Evolutionary conservation across 2,113 vertebrate genomes (phyloP), one percentile per base, ranked within the genome.

Genomic region (Odontesthes bonariensis): DNA sequence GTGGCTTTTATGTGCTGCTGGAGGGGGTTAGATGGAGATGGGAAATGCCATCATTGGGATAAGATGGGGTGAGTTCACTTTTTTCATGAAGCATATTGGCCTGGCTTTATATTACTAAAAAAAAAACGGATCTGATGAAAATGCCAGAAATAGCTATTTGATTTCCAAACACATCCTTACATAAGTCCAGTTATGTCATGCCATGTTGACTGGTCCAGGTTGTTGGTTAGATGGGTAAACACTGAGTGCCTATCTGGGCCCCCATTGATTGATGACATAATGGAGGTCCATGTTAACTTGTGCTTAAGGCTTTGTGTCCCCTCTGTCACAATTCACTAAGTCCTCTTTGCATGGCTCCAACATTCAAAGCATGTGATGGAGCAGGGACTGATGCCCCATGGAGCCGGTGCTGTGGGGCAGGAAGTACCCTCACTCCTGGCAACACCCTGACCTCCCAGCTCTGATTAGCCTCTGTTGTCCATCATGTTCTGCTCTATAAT

Each of bases 201-300:
- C 10, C 38, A 68, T 17, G 47, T 59, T 23, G 44, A 61, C 40
- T 51, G 31, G 40, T 47, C 9, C 19, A 10, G 32, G 13, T 52
- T 19, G 23, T 35, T 66, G 52, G 53, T 56, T 51, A 5, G 44
- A 49, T 57, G 51, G 20, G 38, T 40, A 17, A 42, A 47, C 46
- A 49, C 40, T n/a, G 7, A 31, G 27, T 38, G 35, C 35, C 5
- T 1, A 10, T 38, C 35, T 8, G 35, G 2, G 1, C 35, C 35
- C 2, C 35, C 40, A 91, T 84, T 88, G 86, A 91, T 86, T 79
- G 63, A 77, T 89, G 70, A 84, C 46, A 53, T 88, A 81, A 88
- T 67, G 44, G 49, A 75, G 51, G 35, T 13, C 12, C 44, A 33
- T 64, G 17, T 12, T 52, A 63, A 40, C 53, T 66, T 23, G 4